Evolutionary conservation across 2,113 vertebrate species (phyloP), one percentile per base, ranked within the genome.

Genomic region (Oreochromis spilurus): DNA sequence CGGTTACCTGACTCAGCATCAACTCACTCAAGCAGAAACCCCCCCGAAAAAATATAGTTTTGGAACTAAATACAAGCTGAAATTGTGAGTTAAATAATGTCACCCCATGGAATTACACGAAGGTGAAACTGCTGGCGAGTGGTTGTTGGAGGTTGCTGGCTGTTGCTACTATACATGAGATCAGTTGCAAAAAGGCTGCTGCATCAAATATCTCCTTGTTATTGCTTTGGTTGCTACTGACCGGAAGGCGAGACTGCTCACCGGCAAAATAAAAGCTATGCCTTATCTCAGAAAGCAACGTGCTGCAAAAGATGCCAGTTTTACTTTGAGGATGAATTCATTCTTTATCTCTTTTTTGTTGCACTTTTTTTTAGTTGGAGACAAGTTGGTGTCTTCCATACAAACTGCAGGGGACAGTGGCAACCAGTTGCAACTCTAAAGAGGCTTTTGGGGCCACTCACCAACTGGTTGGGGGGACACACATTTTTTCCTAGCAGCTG

Each of bases 91-190:
- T 72, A 45, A 72, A 45, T 45, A 45, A 72, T 45, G 3, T 10
- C 14, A 40, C 14, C 3, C 9, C 0, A 2, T 17, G 14, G 14
- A 75, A 14, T 48, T 75, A 2, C 24, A 75, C 7, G 2, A 45
- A 45, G 24, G n/a, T 26, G 67, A 72, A 72, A 45, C n/a, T 24
- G 65, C 38, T 70, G 65, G 65, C 7, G 36, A 70, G 65, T 7
- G 5, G 36, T 43, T 70, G n/a, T 14, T 0, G 65, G 38, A 70
- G 65, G 38, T 6, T 24, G 38, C 7, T 24, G 62, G 36, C 65
- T 24, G 36, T 43, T 40, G 12, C 65, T 70, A 70, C 36, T 43
- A n/a, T 24, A 24, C 40, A 70, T 43, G 65, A 70, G n/a, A 70
- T 43, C 34, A 2, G 34, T 13, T 6, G n/a, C 11, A 38, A 38